Evolutionary conservation across 2,797 vertebrate genomes (phyloP), one percentile per base, ranked within the genome.

Genomic region (Gephyroberyx darwinii): DNA sequence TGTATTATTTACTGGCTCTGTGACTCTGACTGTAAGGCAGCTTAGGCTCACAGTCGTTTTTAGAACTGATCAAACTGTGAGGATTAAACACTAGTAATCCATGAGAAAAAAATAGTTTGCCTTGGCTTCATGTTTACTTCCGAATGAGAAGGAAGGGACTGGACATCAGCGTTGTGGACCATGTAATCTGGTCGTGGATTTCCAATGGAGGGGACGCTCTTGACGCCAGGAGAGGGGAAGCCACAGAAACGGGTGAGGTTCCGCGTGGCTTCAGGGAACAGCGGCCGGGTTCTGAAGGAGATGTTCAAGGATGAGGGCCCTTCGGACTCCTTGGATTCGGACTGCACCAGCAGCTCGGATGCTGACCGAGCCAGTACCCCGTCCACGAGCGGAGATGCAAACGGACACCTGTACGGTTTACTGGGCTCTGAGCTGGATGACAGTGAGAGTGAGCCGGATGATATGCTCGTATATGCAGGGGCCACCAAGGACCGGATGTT

Each of bases 281-380:
- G 98, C 6, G 98, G 98, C 10, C 90, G 97, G 64, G 95, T 99
- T 63, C 90, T 99, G 78, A 97, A 96, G 90, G 97, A 99, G 90
- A 98, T 99, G 66, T 99, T 96, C 7, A 92, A 96, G 0, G 95
- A 99, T 0, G 96, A 95, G 26, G 91, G 93, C 1, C 91, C 93
- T 0, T 78, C 94, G 0, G 96, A 96, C 84, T 98, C 96, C 0
- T 85, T 97, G 91, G 97, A 98, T 78, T 98, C 96, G 0, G 97
- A 99, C 85, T 96, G 95, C 9, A 93, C 96, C 90, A 96, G 96
- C 66, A 94, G 95, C 90, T 98, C 96, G 0, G 96, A 96, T 13
- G 92, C 93, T 0, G 97, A 98, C 1, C 93, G 95, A 57, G 93
- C 93, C 84, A 96, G 95, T 79, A 94, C 94, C 0, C 93, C 93